Conservation (phyloP, 2,797 vertebrate genomes). For the Manis crassicaudata region DNA sequence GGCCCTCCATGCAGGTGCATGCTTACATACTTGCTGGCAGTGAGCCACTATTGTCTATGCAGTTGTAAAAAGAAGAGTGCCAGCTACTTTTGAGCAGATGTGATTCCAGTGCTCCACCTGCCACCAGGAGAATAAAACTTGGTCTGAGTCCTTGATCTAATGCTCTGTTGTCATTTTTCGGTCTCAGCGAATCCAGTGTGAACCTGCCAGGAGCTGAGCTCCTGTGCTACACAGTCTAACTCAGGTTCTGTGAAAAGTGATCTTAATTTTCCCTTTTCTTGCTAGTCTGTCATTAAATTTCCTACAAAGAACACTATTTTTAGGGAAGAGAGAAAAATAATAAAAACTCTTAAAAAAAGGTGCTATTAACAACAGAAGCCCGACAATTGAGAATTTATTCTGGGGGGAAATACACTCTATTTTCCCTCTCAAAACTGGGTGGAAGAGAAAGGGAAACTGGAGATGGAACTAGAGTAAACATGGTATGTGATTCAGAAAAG, state of each 20-base stretch:
- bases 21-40: too few relatives aligned
- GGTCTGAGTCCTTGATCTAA: too few relatives aligned
- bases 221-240: not conserved
- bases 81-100: too few relatives aligned
- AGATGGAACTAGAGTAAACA: not conserved
- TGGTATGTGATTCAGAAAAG: not conserved
- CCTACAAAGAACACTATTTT: slow-evolving; percentile 6
- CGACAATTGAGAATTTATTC: not conserved
- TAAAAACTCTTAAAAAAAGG: not conserved
- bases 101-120: too few relatives aligned
- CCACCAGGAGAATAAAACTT: too few relatives aligned
- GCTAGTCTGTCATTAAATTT: slow-evolving; percentile 5
- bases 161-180: too few relatives aligned
- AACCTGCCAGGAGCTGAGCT: too few relatives aligned
- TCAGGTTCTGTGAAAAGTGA: not conserved
- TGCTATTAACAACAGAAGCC: not conserved
- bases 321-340: not conserved
- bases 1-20: too few relatives aligned
- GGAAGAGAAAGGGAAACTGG: not conserved
- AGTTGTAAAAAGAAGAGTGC: too few relatives aligned
- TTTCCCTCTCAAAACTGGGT: not conserved
- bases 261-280: slow-evolving; percentile 24
- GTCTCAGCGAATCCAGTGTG: too few relatives aligned
- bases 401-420: not conserved
- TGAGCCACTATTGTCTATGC: too few relatives aligned